phyloP scores from a whole-genome alignment of 2,888 invertebrate species.

The Sturmia bella region DNA sequence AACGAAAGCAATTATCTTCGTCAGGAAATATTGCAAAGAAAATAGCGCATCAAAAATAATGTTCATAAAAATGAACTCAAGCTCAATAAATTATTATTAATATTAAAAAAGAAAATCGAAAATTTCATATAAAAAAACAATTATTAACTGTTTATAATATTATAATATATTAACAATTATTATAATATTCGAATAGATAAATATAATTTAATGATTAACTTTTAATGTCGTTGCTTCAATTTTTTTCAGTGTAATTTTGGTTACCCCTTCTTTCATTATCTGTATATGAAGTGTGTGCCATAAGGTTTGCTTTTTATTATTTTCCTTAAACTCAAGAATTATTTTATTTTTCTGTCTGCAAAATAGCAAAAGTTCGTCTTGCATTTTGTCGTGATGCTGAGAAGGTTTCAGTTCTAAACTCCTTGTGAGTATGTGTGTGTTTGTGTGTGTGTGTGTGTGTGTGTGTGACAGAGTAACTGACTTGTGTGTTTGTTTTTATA shows the following conservation, averaged over 20 bases:
- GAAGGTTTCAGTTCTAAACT: slow-evolving; percentile 1
- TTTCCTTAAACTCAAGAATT: slow-evolving; percentile 16
- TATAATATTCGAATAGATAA: too few relatives aligned
- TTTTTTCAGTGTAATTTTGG: background rate
- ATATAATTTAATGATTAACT: too few relatives aligned
- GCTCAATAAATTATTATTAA: too few relatives aligned
- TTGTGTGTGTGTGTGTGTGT: background rate
- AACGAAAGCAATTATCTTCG: too few relatives aligned
- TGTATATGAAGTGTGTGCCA: slow-evolving; percentile 22
- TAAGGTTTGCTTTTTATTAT: slow-evolving; percentile 11
- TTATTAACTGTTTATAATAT: too few relatives aligned
- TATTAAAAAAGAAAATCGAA: too few relatives aligned
- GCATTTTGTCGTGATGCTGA: slow-evolving; percentile 53
- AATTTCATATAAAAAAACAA: too few relatives aligned
- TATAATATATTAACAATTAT: too few relatives aligned
- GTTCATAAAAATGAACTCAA: too few relatives aligned
- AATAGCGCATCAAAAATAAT: too few relatives aligned
- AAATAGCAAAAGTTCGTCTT: slow-evolving; percentile 61
- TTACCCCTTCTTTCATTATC: background rate
- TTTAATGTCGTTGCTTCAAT: background rate
- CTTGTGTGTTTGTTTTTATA: slow-evolving; percentile 9
- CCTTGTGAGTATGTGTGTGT: background rate
- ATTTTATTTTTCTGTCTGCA: slow-evolving; percentile 37
- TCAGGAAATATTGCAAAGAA: too few relatives aligned
- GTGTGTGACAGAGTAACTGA: slow-evolving; percentile 18